Evolutionary conservation across 2,113 vertebrate species (phyloP).

Genomic region (Stictonetta naevosa): DNA sequence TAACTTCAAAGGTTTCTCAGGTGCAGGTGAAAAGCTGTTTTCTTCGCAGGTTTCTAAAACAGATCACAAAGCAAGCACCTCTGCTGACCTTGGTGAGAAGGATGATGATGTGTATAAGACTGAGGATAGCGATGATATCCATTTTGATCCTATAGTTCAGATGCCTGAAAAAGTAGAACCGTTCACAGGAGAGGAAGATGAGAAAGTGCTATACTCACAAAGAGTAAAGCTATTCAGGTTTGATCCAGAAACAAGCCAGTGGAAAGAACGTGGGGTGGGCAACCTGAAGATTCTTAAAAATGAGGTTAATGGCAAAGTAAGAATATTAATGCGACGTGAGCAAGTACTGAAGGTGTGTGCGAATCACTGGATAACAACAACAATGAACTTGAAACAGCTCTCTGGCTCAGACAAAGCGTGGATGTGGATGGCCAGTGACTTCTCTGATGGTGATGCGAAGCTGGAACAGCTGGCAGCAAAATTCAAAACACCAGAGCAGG

Average conservation of each 20-base stretch:
- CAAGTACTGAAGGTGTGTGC: conserved; percentile 98
- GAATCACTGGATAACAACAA: conserved; percentile 98
- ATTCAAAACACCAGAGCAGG: conserved; percentile 93
- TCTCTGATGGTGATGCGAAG: conserved; percentile 92
- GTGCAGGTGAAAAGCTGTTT: conserved; percentile 89
- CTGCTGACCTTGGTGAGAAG: conserved; percentile 78
- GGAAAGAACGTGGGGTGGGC: conserved; percentile 97
- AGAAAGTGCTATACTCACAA: conserved; percentile 90
- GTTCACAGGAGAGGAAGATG: conserved; percentile 96
- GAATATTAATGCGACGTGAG: conserved; percentile 95
- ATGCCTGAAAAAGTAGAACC: conserved; percentile 97
- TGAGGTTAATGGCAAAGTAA: conserved; percentile 86
- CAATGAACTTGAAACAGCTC: conserved; percentile 94
- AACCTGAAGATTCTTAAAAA: conserved; percentile 95
- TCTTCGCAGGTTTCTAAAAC: conserved; percentile 72
- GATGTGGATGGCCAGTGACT: conserved; percentile 97
- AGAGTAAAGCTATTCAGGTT: conserved; percentile 95
- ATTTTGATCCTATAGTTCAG: conserved; percentile 96
- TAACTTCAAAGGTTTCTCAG: conserved; percentile 88
- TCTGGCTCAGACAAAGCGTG: conserved; percentile 94
- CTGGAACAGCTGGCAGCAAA: conserved; percentile 92
- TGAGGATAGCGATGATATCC: conserved; percentile 93
- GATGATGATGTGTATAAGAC: conserved; percentile 94
- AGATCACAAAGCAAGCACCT: conserved; percentile 70
- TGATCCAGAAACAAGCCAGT: conserved; percentile 89